Base-by-base conservation (phyloP, 2,113 vertebrate genomes). In the Catharus fuscescens region DNA sequence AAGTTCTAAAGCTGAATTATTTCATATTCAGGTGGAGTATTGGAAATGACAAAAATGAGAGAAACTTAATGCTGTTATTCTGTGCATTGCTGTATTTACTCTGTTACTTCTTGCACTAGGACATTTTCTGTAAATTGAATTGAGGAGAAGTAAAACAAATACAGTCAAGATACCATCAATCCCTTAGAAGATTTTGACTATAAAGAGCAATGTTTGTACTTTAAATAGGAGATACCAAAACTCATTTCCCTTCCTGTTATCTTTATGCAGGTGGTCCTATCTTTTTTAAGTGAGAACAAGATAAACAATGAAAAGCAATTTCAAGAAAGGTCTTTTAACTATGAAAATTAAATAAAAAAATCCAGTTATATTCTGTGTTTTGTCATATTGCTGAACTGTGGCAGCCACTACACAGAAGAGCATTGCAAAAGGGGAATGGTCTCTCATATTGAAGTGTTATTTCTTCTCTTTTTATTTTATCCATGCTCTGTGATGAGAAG, bases 301-400 rank as follows among this genome's bases (percentile, higher is more conserved):
- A 86, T 71, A 92, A 96, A 80, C 28, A 85, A 74, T 53, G 28
- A 65, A 90, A 94, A 80, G 11, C 34, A 71, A 90, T 96, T 94
- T 88, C 28, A 83, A 64, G 34, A 67, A 87, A 88, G 13, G 18
- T 80, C 64, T 17, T 90, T 70, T 73, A 82, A 32, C 38, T 67
- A 56, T 36, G 14, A 86, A 94, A 87, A 80, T 73, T 1, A 80
- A 80, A 80, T 47, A 17, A 72, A 95, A 95, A 77, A 32, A 0
- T 0, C 8, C 5, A n/a, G 18, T 31, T 81, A 31, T 34, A 45
- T 53, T 70, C 26, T 57, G 14, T 56, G 6, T 52, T 88, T 83
- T 40, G 9, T 74, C 44, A 42, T 57, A 54, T 34, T 86, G 20
- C 14, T 90, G 62, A 73, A 64, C 10, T 87, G 42, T 54, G 62